phyloP scores from a whole-genome alignment of 2,888 invertebrate species.

The Acronicta psi region DNA sequence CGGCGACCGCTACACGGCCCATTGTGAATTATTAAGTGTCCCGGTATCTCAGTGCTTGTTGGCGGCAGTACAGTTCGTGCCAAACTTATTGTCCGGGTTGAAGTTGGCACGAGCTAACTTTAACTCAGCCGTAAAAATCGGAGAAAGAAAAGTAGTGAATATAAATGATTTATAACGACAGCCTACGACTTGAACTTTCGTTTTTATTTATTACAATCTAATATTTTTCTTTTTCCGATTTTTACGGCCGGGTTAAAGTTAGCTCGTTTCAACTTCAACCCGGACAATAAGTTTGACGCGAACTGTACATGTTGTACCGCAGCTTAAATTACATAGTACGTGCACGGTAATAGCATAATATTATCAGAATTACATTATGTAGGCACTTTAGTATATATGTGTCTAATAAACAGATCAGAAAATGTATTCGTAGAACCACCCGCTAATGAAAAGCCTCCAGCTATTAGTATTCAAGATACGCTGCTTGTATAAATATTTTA shows the following conservation, averaged over 20 bases:
- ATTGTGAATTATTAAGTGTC: constrained; percentile 62
- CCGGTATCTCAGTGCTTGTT: constrained; percentile 61
- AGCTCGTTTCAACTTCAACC: no score
- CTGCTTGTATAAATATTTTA: background rate
- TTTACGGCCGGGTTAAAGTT: no score
- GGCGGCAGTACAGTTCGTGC: no score
- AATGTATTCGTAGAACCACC: constrained; percentile 9
- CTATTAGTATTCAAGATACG: background rate
- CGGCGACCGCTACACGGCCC: constrained; percentile 63
- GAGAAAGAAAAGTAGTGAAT: no score
- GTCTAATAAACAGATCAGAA: background rate
- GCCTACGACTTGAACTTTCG: no score
- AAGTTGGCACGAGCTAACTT: no score
- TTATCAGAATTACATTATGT: constrained; percentile 30
- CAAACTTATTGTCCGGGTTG: no score
- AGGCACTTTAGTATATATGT: background rate
- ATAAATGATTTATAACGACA: no score
- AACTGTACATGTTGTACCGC: constrained; percentile 23
- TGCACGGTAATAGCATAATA: constrained; percentile 11
- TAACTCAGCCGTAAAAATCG: no score
- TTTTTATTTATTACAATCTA: no score
- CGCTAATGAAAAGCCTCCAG: background rate
- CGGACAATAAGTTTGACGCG: no score
- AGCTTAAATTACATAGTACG: constrained; percentile 20
- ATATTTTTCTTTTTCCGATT: no score